phyloP scores from a whole-genome alignment of 2,888 invertebrate species.

The Archips crataeganus region DNA sequence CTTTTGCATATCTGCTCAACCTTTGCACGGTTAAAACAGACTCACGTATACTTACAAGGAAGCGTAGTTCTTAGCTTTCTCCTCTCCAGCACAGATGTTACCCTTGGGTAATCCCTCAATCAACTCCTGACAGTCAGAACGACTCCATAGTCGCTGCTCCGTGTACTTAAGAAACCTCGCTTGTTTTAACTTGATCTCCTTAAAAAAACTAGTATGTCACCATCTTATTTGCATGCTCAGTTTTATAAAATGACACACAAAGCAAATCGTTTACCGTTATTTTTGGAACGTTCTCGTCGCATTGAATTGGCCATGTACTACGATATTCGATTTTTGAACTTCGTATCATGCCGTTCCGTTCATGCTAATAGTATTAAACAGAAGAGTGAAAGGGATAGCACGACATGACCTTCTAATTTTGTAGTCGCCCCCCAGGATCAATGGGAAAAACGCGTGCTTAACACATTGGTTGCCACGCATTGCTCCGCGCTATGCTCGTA shows the following conservation, averaged over 20 bases:
- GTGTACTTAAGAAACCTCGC: neutral
- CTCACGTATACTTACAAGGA: slow-evolving; percentile 49
- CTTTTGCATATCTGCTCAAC: neutral
- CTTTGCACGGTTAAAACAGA: neutral
- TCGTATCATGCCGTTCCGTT: too few species aligned
- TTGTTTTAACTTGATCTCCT: neutral
- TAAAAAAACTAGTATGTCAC: neutral
- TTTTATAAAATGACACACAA: too few species aligned
- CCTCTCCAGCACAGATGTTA: slow-evolving; percentile 49
- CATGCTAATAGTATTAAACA: too few species aligned
- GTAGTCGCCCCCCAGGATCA: too few species aligned
- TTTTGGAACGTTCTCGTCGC: neutral
- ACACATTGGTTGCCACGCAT: too few species aligned
- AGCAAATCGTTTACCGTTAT: neutral
- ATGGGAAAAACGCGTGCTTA: too few species aligned
- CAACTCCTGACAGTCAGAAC: slow-evolving; percentile 40
- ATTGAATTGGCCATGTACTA: neutral
- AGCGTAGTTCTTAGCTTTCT: slow-evolving; percentile 41
- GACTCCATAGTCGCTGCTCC: slow-evolving; percentile 46
- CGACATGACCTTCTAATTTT: too few species aligned
- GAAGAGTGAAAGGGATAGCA: too few species aligned
- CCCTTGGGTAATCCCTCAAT: slow-evolving; percentile 43
- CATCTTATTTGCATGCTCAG: too few species aligned
- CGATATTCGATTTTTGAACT: too few species aligned
- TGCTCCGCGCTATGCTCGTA: too few species aligned